phyloP scores from a whole-genome alignment of 2,797 vertebrate genomes.

The Trachops cirrhosus region DNA sequence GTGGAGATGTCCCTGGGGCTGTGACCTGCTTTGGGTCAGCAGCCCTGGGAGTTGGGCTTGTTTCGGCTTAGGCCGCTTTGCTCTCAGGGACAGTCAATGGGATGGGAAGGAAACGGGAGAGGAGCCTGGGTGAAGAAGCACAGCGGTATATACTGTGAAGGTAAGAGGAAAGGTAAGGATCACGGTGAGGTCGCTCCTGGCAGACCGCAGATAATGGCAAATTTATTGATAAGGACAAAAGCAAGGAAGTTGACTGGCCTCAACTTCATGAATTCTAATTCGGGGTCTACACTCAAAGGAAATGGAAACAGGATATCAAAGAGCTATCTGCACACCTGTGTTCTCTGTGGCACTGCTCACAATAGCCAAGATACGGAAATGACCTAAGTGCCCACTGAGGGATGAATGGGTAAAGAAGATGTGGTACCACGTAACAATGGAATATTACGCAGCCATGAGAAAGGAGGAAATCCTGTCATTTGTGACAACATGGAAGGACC shows the following conservation, averaged over 20 bases:
- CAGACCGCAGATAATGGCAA: not conserved
- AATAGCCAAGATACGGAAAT: not conserved
- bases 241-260: not conserved
- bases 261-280: not conserved
- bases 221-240: not conserved
- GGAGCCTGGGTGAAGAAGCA: not conserved
- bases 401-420: not conserved
- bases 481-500: not conserved
- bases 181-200: not conserved
- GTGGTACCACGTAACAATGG: not conserved
- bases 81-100: not conserved
- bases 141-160: not conserved
- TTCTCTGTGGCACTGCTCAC: not conserved
- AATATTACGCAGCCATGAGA: not conserved
- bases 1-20: constrained; percentile 46
- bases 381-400: not conserved
- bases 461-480: not conserved
- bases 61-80: not conserved
- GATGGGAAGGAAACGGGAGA: not conserved
- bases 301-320: not conserved
- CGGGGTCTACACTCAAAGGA: not conserved
- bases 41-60: not conserved
- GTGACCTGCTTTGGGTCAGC: constrained; percentile 19
- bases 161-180: not conserved
- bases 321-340: not conserved